Percentiles rank a stretch among this genome's conserved stretches.
These are phyloP conservation scores for Aptenodytes forsteri DNA, from an alignment of 2,113 vertebrate species.

Conservation along the genomic window DNA sequence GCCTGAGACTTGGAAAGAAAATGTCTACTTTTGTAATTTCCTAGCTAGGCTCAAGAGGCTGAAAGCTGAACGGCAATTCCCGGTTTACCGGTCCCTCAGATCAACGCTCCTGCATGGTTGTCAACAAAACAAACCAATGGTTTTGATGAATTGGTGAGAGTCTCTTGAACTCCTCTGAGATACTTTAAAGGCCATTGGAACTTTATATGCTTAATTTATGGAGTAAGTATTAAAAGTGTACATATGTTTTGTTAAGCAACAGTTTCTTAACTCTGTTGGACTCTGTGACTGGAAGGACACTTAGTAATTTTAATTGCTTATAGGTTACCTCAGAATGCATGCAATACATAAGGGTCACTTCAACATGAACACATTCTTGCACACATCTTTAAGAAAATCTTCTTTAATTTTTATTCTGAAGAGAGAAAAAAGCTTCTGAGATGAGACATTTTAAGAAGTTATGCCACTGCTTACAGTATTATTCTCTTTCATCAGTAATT, in stretches of 20 bases:
- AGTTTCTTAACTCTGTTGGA: constrained; percentile 8
- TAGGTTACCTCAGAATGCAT: neutral
- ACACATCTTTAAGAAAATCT: neutral
- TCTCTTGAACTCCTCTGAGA: neutral
- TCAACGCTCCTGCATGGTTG: neutral
- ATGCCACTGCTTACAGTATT: neutral
- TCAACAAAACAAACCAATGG: constrained; percentile 19
- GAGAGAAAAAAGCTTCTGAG: neutral
- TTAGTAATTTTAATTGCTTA: neutral
- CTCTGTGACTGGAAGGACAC: neutral
- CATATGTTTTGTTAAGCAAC: constrained; percentile 20
- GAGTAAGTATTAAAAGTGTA: constrained; percentile 15
- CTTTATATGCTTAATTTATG: constrained; percentile 29
- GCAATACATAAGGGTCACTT: neutral
- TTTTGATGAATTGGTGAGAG: constrained; percentile 24
- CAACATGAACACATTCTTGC: neutral
- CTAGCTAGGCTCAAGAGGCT: neutral
- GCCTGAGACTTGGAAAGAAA: constrained; percentile 1
- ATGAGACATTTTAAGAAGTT: neutral
- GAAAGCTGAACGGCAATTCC: neutral
- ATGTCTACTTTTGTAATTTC: neutral
- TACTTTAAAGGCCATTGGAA: neutral
- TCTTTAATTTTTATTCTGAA: neutral
- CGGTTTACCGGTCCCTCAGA: neutral
- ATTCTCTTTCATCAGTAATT: neutral